Evolutionary conservation across 1,140 invertebrate species (phyloP).

Genomic region (Anthonomus grandis): DNA sequence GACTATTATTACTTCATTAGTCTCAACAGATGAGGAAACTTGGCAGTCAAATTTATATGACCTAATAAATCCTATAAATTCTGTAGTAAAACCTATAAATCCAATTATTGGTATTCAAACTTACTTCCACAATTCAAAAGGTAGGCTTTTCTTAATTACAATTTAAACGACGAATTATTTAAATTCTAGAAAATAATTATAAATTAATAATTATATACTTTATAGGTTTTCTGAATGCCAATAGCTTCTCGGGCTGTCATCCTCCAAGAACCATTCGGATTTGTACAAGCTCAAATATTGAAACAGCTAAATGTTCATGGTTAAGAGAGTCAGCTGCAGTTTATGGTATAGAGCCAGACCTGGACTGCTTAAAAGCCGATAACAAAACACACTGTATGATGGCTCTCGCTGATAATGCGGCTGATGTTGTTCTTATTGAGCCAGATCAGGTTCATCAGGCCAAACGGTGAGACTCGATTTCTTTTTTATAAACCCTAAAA

Average conservation of each 20-base stretch:
- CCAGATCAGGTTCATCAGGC: slow-evolving; percentile 59
- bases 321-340: slow-evolving; percentile 65
- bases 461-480: slow-evolving; percentile 45
- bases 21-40: slow-evolving; percentile 44
- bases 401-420: slow-evolving; percentile 54
- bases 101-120: slow-evolving; percentile 55
- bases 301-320: slow-evolving; percentile 71
- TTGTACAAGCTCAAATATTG: slow-evolving; percentile 63
- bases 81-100: slow-evolving; percentile 49
- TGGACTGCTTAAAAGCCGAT: slow-evolving; percentile 61
- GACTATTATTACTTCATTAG: slow-evolving; percentile 47
- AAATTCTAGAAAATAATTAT: no score
- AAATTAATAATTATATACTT: slow-evolving; percentile 40
- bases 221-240: slow-evolving; percentile 53
- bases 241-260: slow-evolving; percentile 61
- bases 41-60: slow-evolving; percentile 56
- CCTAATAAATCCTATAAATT: slow-evolving; percentile 54
- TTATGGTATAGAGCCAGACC: slow-evolving; percentile 68
- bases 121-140: slow-evolving; percentile 58
- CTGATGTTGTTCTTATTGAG: slow-evolving; percentile 63
- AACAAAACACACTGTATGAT: slow-evolving; percentile 62
- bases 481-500: no score
- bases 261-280: slow-evolving; percentile 58
- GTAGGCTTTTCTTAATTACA: slow-evolving; percentile 53
- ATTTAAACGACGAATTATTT: no score